Percentiles rank a stretch among this genome's conserved stretches.
Evolutionary conservation across 2,113 vertebrate genomes (phyloP).

Genomic region (Sterna hirundo): DNA sequence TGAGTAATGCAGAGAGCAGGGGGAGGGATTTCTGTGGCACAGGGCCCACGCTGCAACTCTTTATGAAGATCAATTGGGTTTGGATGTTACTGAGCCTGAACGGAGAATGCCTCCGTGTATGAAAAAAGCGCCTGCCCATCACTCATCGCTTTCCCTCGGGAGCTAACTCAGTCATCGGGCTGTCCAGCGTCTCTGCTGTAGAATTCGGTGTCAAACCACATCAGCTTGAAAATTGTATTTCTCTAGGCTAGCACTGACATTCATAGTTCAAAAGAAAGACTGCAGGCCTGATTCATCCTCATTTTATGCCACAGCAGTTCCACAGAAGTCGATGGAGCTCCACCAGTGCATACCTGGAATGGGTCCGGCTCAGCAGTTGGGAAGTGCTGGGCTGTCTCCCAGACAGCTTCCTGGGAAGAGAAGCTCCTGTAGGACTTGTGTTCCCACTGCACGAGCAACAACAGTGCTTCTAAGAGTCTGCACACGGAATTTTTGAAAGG

Average conservation of each 20-base stretch:
- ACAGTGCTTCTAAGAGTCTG: not conserved
- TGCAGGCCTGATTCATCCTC: not conserved
- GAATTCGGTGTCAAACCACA: constrained; percentile 45
- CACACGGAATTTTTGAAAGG: not conserved
- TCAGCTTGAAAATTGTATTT: constrained; percentile 21
- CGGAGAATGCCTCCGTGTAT: not conserved
- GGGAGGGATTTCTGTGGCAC: not conserved
- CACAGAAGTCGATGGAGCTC: not conserved
- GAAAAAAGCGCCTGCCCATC: not conserved
- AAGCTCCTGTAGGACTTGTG: not conserved
- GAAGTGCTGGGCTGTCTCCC: not conserved
- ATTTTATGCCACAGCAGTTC: constrained; percentile 4
- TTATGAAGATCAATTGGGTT: not conserved
- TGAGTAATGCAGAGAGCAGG: constrained; percentile 16
- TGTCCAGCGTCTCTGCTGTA: not conserved
- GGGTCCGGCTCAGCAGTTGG: fast-evolving
- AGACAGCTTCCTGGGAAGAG: not conserved
- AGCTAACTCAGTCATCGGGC: not conserved
- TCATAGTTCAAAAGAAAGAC: constrained; percentile 20
- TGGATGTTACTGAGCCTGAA: not conserved
- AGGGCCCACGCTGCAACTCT: not conserved
- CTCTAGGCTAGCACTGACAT: constrained; percentile 47
- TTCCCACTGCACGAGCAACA: not conserved
- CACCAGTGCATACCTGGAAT: not conserved
- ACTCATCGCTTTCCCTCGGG: not conserved